Percentiles rank a stretch among this genome's conserved stretches.
Evolutionary conservation across 2,113 vertebrate species (phyloP).

Genomic region (Melozone crissalis): DNA sequence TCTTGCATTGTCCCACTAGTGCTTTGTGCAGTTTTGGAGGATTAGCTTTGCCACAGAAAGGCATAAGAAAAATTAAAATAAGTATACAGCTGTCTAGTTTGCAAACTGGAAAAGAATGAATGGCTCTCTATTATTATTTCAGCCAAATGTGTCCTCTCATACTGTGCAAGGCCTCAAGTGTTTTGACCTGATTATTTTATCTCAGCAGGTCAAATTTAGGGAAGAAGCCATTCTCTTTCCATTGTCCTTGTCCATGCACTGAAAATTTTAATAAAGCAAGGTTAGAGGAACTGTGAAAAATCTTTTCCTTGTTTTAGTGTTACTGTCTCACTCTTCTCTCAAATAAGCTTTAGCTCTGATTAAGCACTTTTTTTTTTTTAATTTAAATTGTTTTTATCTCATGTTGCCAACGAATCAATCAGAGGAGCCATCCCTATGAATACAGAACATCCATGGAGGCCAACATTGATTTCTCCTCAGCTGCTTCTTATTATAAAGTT

Average conservation of each 20-base stretch:
- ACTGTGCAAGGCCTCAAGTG: background rate
- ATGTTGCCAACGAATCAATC: constrained; percentile 58
- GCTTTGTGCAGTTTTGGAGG: background rate
- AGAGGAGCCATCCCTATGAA: constrained; percentile 42
- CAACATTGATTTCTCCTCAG: constrained; percentile 55
- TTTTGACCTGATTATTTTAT: background rate
- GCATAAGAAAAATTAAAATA: background rate
- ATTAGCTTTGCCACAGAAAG: background rate
- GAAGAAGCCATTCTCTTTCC: background rate
- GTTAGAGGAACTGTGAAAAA: background rate
- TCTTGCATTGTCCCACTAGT: background rate
- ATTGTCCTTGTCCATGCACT: background rate
- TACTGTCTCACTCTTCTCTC: background rate
- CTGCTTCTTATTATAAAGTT: constrained; percentile 68
- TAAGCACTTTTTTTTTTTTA: background rate
- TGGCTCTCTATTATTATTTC: background rate
- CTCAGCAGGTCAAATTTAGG: background rate
- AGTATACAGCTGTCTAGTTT: background rate
- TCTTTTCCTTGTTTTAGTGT: background rate
- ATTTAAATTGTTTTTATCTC: constrained; percentile 49
- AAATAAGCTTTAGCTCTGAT: background rate
- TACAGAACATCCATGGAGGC: constrained; percentile 37
- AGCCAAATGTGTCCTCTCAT: background rate
- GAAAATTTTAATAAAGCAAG: background rate
- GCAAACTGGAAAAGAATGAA: background rate